phyloP scores from a whole-genome alignment of 1,140 invertebrate species.

The Myzus persicae region DNA sequence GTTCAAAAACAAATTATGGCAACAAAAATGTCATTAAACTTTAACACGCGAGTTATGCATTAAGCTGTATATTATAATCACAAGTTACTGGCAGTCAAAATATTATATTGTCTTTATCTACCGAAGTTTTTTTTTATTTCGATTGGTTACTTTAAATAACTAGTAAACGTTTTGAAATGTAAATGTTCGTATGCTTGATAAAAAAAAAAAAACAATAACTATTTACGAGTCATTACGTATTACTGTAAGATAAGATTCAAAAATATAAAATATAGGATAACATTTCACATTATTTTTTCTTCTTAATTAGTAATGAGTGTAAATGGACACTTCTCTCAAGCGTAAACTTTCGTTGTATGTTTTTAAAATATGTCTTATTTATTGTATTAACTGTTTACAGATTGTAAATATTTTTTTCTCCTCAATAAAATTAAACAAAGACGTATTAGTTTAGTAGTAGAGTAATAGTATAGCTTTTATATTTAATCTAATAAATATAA shows the following conservation, averaged over 20 bases:
- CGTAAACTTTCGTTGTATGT: too few relatives aligned
- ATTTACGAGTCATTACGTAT: neutral
- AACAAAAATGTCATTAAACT: neutral
- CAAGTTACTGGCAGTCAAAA: neutral
- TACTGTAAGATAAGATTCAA: neutral
- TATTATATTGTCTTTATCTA: conserved; percentile 3
- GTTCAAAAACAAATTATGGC: neutral
- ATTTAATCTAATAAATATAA: too few relatives aligned
- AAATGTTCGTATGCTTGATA: neutral
- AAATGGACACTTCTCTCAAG: neutral
- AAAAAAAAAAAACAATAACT: neutral
- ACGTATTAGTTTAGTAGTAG: too few relatives aligned
- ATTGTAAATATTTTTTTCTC: too few relatives aligned
- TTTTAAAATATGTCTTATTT: too few relatives aligned
- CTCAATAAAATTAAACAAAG: too few relatives aligned
- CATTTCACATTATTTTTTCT: neutral
- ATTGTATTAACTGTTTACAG: too few relatives aligned
- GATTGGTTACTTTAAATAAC: neutral
- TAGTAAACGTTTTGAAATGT: neutral
- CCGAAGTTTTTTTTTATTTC: too few relatives aligned
- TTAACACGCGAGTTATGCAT: conserved; percentile 21
- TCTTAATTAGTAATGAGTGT: neutral
- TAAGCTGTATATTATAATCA: neutral
- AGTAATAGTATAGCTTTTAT: too few relatives aligned
- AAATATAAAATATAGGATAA: neutral